These are phyloP conservation scores for Odontocerum albicorne DNA, from an alignment of 2,888 invertebrate species.

Conservation along the genomic window DNA sequence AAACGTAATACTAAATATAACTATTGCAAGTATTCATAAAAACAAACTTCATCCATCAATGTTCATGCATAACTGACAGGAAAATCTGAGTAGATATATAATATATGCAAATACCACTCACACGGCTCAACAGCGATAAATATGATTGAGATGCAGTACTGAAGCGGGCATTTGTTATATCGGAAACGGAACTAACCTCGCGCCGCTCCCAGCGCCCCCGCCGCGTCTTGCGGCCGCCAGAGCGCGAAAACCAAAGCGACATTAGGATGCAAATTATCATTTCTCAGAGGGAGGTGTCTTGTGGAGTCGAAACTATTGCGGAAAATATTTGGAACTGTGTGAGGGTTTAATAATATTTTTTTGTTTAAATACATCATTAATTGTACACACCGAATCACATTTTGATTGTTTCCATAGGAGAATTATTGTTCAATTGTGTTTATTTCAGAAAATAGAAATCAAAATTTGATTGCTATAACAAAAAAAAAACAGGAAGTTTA, in stretches of 20 bases:
- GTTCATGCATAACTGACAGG: background rate
- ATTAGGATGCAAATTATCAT: slow-evolving; percentile 37
- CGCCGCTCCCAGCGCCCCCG: no score
- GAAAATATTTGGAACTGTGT: background rate
- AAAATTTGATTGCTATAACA: no score
- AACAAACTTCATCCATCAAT: no score
- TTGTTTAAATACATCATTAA: background rate
- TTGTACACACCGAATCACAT: background rate
- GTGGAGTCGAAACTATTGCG: background rate
- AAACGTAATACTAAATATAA: no score
- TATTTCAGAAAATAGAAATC: no score
- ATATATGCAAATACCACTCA: slow-evolving; percentile 18
- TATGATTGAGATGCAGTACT: slow-evolving; percentile 31
- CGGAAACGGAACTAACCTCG: slow-evolving; percentile 27
- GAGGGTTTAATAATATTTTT: background rate
- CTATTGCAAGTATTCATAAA: no score
- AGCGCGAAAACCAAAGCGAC: slow-evolving; percentile 36
- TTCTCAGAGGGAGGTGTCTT: slow-evolving; percentile 1
- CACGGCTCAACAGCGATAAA: slow-evolving; percentile 20
- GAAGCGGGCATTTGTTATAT: slow-evolving; percentile 29
- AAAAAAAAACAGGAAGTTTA: no score
- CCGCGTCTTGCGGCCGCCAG: slow-evolving; percentile 24
- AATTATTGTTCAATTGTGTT: no score
- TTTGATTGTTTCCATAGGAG: background rate
- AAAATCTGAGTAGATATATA: background rate